Base-by-base conservation (phyloP, 2,888 invertebrate species). In the Oligia latruncula region DNA sequence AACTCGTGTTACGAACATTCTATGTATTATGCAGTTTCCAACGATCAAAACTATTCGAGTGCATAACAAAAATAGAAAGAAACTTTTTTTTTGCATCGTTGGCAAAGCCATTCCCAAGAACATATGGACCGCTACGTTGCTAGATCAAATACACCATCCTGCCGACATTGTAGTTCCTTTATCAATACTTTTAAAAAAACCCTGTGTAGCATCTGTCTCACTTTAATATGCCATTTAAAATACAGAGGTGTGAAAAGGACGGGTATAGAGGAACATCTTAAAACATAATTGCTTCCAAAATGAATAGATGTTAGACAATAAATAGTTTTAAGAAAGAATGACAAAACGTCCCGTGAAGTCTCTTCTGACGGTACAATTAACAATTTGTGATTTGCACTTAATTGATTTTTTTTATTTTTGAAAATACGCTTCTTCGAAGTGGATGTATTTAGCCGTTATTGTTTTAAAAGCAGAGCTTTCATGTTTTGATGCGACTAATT, bases 131-230 rank as follows among this genome's bases (percentile, higher is more conserved):
- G 96, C 96, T 96, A 95, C 95, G 96, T 95, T 94, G 95, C 95
- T 95, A 96, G 96, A 95, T 96, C 96, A 96, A 96, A 96, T 95
- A 96, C 95, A 95, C 96, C 95, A 95, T 96, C 95, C 96, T 95
- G 95, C 94, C 94, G 93, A 93, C 94, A 96, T 95, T 97, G 96
- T 96, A 95, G 93, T 95, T 94, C 94, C 93, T 94, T 94, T 95
- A 96, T 95, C 95, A 95, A 94, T 95, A 93, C 94, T 94, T 93
- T 91, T 88, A 85, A 92, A 94, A 96, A 95, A 91, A 84, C 82
- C 85, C 92, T 92, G 90, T 92, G 87, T 90, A 91, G 87, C 92
- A 87, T 84, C 93, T 86, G 81, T 95, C 96, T 92, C 93, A 83
- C 88, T 95, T 95, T 93, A 89, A 90, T 90, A 74, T 80, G 52